Percentiles rank a stretch among this genome's conserved stretches.
Conservation (phyloP, 2,797 vertebrate genomes). For the Cossypha heuglini region DNA sequence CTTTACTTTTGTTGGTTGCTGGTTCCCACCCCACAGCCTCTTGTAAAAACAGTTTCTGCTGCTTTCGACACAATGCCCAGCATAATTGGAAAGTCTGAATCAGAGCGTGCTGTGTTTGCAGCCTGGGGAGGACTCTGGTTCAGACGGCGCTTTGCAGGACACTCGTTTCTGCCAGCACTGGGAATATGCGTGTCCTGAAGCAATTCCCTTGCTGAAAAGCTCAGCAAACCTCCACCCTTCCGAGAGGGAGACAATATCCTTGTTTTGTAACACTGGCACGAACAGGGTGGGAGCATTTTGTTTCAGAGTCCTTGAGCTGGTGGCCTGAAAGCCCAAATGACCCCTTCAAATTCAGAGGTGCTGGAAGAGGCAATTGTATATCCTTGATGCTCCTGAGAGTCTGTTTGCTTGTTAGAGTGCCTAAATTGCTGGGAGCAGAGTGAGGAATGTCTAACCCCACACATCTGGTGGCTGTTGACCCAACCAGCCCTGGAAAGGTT, state of each 20-base stretch:
- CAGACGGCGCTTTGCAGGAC: background rate
- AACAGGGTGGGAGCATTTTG: background rate
- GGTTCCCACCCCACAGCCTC: background rate
- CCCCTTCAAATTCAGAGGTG: background rate
- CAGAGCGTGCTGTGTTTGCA: background rate
- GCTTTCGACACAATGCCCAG: background rate
- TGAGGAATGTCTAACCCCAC: background rate
- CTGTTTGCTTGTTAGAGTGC: background rate
- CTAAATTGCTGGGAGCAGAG: background rate
- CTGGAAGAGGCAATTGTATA: background rate
- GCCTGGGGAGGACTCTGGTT: background rate
- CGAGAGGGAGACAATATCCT: background rate
- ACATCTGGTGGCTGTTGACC: background rate
- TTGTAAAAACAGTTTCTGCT: background rate
- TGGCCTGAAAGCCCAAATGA: background rate
- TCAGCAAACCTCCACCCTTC: background rate
- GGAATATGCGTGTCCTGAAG: background rate
- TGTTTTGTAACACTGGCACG: background rate
- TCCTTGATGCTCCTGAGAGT: background rate
- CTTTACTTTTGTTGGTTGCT: slow-evolving; percentile 12
- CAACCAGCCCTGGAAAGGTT: background rate
- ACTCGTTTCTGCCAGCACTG: background rate
- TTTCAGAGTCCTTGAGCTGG: background rate
- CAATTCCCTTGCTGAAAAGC: background rate
- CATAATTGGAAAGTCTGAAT: slow-evolving; percentile 5